Conservation (phyloP, 30 jellyfish, hydroid and myxozoan genomes). For the Nemopilema nomurai region DNA sequence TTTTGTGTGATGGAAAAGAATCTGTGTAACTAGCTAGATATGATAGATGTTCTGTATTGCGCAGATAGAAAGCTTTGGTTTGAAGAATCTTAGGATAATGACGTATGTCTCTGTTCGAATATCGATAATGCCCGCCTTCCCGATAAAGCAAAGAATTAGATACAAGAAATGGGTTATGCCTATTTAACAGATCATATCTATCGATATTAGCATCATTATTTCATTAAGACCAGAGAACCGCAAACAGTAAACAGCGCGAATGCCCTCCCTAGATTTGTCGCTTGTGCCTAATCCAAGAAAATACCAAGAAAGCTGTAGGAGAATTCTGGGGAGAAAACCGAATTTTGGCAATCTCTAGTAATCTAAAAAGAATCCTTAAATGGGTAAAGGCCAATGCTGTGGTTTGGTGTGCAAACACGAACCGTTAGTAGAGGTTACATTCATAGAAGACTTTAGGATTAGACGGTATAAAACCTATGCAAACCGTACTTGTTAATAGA, state of each 20-base stretch:
- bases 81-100: too few relatives aligned
- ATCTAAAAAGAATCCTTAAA: background rate
- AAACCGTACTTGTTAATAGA: slow-evolving; percentile 14
- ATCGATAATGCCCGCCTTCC: background rate
- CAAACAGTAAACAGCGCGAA: slow-evolving; percentile 5
- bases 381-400: slow-evolving; percentile 23
- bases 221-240: slow-evolving; percentile 2
- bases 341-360: background rate
- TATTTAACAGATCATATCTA: background rate
- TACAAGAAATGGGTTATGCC: background rate
- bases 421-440: slow-evolving; percentile 40
- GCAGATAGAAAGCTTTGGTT: too few relatives aligned
- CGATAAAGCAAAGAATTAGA: background rate
- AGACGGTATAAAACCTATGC: slow-evolving; percentile 40
- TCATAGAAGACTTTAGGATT: slow-evolving; percentile 18
- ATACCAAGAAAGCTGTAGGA: slow-evolving; percentile 32
- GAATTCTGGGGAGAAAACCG: background rate
- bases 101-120: too few relatives aligned
- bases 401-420: slow-evolving; percentile 20
- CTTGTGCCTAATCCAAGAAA: slow-evolving; percentile 26
- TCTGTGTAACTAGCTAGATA: too few relatives aligned
- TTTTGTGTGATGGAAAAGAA: too few relatives aligned
- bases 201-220: slow-evolving; percentile 13
- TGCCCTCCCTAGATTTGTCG: background rate
- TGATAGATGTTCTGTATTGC: too few relatives aligned